Evolutionary conservation across 1,140 invertebrate species (phyloP), one percentile per base, ranked within the genome.

Genomic region (Drosophila cardini): DNA sequence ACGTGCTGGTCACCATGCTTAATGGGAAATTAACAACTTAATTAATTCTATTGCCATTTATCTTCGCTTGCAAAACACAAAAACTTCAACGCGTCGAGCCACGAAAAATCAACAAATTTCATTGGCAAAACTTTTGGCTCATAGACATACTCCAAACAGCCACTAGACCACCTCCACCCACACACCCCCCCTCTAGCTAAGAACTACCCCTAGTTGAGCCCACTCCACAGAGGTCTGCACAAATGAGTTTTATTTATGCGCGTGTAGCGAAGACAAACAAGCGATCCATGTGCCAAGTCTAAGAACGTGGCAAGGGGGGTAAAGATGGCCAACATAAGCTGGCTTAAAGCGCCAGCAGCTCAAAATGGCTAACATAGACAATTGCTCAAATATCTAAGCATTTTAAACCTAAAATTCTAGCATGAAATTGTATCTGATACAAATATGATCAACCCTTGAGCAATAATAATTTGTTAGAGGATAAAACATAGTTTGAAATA

Each of bases 21-120:
- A 90, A 90, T 90, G 86, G 86, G 78, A 85, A 90, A 90, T 90
- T 90, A 90, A 90, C 85, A 90, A 90, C 85, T 90, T 90, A 90
- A 90, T 90, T 90, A 90, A 90, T 90, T 85, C 70, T 78, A 72
- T 76, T 90, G 85, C 85, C 85, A 90, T 90, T 90, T 85, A 90
- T 90, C 85, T 90, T 90, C 71, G 81, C 62, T 52, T 56, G 52
- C 75, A 36, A 67, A 30, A 55, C 46, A 61, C 60, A 53, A 60
- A 71, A 89, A 75, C 68, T 82, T 72, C 79, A 76, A 70, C 75
- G 55, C 63, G 62, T 63, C 43, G 21, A 32, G 43, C 58, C 56
- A 71, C 72, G 57, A 48, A 68, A 86, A 87, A 87, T 83, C 79
- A 79, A 89, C 75, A 87, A 87, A 74, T 83, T 89, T 70, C 76